Base-by-base conservation (phyloP, 2,888 invertebrate species). In the Cepaea hortensis region DNA sequence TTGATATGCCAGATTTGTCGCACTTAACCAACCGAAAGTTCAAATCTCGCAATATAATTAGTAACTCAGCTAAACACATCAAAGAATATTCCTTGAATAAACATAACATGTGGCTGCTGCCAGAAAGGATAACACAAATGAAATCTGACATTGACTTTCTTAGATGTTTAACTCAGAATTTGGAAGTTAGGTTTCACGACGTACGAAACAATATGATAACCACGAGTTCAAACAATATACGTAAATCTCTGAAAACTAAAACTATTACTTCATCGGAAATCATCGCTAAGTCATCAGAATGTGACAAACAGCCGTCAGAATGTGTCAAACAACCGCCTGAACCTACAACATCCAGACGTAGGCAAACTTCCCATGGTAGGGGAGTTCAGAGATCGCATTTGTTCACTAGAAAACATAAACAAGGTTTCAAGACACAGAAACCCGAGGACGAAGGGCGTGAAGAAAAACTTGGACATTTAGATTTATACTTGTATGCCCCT, bases 301-400 rank as follows among this genome's bases (percentile, higher is more conserved):
- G 81, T 35, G 81, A 48, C 15, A n/a, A 79, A 79, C 7, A 81
- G 0, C 35, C 61, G 75, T 3, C 9, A 61, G 84, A 68, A 48
- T 76, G 65, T 62, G 18, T 3, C 9, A 73, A 23, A 72, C 13
- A 55, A 23, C 15, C 23, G 11, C 20, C 23, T 3, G 23, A 84
- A 3, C 23, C 11, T 7, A 55, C 18, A 1, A 35, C n/a, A 48
- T 76, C 76, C 3, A 76, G 65, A 65, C 76, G 55, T 61, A 84
- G 68, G 46, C 77, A 76, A 11, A 76, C 76, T 23, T 84, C 18
- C 11, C 77, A 68, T 48, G 48, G 23, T 6, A 55, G 84, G 48
- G 84, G 84, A 9, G 84, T 77, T 2, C 84, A 84, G 50, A 48
- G 84, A 84, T 62, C 65, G 7, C 76, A 84, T 61, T 6, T 48